phyloP scores from a whole-genome alignment of 2,113 vertebrate species.

The Centrocercus urophasianus region DNA sequence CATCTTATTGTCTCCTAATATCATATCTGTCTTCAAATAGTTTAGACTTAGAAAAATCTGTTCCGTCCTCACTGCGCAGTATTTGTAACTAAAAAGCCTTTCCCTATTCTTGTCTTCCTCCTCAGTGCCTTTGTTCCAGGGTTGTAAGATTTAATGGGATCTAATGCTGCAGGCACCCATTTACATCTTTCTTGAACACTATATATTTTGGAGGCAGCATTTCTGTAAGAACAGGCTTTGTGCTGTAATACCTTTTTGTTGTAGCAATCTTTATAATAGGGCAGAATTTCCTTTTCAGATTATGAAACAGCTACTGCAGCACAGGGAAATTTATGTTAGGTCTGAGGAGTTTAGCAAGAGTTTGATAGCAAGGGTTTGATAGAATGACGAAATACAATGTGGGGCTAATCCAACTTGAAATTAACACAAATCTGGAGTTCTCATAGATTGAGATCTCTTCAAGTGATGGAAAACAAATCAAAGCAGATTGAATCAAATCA shows the following conservation, averaged over 20 bases:
- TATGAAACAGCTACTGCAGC: not conserved
- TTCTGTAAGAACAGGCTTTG: not conserved
- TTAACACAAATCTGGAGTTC: not conserved
- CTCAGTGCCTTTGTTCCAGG: not conserved
- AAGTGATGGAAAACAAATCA: not conserved
- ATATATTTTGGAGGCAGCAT: not conserved
- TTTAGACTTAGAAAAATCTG: not conserved
- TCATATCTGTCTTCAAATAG: not conserved
- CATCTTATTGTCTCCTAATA: not conserved
- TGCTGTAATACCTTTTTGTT: not conserved
- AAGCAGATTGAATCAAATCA: not conserved
- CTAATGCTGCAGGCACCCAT: constrained; percentile 7
- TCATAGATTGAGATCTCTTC: not conserved
- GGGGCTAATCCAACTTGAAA: not conserved
- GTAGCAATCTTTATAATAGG: not conserved
- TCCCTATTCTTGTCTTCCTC: not conserved
- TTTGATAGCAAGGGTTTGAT: not conserved
- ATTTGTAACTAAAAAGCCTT: not conserved
- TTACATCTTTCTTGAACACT: not conserved
- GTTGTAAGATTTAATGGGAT: constrained; percentile 30
- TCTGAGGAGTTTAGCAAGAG: not conserved
- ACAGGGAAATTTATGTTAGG: not conserved
- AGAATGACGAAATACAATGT: not conserved
- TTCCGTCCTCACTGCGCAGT: not conserved
- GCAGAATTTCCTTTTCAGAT: not conserved